These are phyloP conservation scores for Oxytorus armatus DNA, from an alignment of 2,888 invertebrate species.

Conservation along the genomic window DNA sequence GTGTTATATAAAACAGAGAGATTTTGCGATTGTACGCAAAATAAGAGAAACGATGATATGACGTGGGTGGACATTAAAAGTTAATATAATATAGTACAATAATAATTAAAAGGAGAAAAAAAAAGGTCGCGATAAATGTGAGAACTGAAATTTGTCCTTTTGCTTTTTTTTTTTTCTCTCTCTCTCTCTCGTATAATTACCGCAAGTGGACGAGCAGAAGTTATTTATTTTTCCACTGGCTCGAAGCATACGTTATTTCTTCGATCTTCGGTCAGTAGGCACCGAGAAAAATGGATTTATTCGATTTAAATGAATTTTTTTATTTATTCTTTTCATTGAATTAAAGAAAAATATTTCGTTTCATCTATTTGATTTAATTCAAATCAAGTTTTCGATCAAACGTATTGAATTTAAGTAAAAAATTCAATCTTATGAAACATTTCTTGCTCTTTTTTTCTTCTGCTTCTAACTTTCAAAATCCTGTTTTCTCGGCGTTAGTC, in stretches of 20 bases:
- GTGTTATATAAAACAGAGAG: slow-evolving; percentile 25
- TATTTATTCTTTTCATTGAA: too few species aligned
- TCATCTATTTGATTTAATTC: too few species aligned
- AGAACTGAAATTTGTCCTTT: slow-evolving; percentile 8
- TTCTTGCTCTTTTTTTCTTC: not conserved
- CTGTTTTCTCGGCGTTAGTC: slow-evolving; percentile 5
- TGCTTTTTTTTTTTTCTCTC: not conserved
- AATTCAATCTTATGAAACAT: too few species aligned
- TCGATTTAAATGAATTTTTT: not conserved
- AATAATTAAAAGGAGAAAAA: slow-evolving; percentile 13
- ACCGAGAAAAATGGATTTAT: not conserved
- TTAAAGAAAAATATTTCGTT: too few species aligned
- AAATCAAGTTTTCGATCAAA: too few species aligned
- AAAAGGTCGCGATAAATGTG: slow-evolving; percentile 13
- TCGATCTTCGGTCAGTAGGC: not conserved
- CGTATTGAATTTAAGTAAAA: too few species aligned
- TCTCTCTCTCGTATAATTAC: not conserved
- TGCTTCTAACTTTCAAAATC: not conserved
- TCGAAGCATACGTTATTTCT: not conserved
- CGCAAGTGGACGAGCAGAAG: not conserved
- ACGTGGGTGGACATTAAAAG: slow-evolving; percentile 39
- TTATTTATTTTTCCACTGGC: not conserved
- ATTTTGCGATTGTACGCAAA: slow-evolving; percentile 30
- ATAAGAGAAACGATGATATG: slow-evolving; percentile 44
- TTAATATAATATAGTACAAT: slow-evolving; percentile 34